Evolutionary conservation across 2,888 invertebrate species (phyloP).

Genomic region (Macrosiphum euphorbiae): DNA sequence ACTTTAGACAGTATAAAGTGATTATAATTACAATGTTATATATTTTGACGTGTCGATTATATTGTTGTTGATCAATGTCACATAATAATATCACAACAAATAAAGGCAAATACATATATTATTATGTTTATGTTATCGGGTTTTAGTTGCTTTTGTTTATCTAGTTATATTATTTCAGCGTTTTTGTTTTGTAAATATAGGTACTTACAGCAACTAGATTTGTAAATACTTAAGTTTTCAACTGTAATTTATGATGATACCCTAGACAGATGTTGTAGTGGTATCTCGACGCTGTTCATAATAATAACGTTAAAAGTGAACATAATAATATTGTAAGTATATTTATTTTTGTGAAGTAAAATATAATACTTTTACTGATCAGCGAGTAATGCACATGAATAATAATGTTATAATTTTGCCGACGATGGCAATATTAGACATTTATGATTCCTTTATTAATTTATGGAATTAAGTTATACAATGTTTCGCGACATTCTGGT

Average conservation of each 20-base stretch:
- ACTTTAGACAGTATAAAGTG: background rate
- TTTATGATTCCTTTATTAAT: background rate
- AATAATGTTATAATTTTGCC: background rate
- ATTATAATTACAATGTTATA: background rate
- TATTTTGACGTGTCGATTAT: background rate
- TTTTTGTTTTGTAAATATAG: conserved; percentile 2
- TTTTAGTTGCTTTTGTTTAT: background rate
- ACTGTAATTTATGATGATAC: conserved; percentile 42
- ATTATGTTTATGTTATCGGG: background rate
- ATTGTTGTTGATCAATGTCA: background rate
- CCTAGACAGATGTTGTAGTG: background rate
- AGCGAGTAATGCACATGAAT: background rate
- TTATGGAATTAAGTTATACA: background rate
- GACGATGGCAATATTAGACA: background rate
- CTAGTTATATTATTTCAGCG: background rate
- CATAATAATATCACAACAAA: background rate
- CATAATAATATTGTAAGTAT: background rate
- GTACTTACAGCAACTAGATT: background rate
- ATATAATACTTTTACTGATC: background rate
- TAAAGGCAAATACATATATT: background rate
- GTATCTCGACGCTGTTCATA: background rate
- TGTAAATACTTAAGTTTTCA: conserved; percentile 33
- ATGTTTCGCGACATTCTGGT: background rate
- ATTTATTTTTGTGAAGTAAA: background rate
- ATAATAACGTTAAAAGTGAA: conserved; percentile 16